Evolutionary conservation across 2,797 vertebrate species (phyloP), one percentile per base, ranked within the genome.

Genomic region (Amphiprion clarkii): DNA sequence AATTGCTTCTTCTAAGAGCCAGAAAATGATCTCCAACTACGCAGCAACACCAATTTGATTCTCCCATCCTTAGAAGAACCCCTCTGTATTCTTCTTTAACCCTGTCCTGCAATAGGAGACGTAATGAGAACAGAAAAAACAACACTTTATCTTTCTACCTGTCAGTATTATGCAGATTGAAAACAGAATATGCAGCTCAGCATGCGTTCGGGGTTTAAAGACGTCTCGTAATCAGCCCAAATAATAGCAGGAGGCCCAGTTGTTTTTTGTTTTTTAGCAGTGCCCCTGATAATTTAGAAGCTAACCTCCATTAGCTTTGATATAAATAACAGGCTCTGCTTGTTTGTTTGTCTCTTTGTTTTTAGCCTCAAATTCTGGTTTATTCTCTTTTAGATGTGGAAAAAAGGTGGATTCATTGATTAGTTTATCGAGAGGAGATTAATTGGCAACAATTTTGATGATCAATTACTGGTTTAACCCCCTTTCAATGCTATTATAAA

Each of bases 151-250:
- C 67, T 74, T 63, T 65, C 66, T 46, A 67, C 49, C 48, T 44
- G 46, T 73, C 42, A 65, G 39, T 70, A 51, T 81, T 76, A 81
- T 81, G 79, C 69, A 80, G 81, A 84, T 82, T 78, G 42, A 25
- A 73, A 68, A 64, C 60, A 56, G 61, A 51, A 77, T 55, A 72
- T 66, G 16, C 52, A 76, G 9, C 60, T 31, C 61, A 78, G 58
- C 77, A 33, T 36, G 56, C 36, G 56, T 19, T 1, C 17, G 17
- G 46, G 36, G 54, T 66, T 77, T 67, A 64, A 56, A 72, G 57
- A 66, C 2, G 5, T 46, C 42, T 39, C 36, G 67, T 68, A 81
- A 87, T 85, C 73, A 89, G 48, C 21, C 67, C 57, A 59, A 81
- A 62, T 58, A 84, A 67, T 48, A 81, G 36, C 65, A 65, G 67